A percentile compares a stretch with the other conserved stretches of the same genome.
These are phyloP conservation scores for Synanthedon myopaeformis DNA, from an alignment of 2,888 invertebrate species.

Conservation along the genomic window DNA sequence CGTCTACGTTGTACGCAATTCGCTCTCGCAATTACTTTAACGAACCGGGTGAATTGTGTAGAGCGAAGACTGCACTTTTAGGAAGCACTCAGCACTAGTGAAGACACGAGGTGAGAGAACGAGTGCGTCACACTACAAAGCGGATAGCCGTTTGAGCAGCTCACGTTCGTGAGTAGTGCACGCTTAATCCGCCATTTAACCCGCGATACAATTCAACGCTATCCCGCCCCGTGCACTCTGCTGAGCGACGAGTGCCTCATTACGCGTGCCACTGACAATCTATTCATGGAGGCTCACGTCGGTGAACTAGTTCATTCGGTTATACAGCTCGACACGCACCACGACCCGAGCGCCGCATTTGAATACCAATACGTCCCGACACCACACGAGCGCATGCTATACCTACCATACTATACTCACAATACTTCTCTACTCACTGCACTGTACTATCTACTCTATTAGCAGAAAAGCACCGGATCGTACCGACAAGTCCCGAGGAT, in stretches of 20 bases:
- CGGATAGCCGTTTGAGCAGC: constrained; percentile 14
- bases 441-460: constrained; percentile 61
- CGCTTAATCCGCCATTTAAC: background rate
- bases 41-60: constrained; percentile 24
- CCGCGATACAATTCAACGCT: background rate
- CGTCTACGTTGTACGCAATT: constrained; percentile 38
- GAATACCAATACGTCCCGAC: constrained; percentile 77
- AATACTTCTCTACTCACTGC: constrained; percentile 57
- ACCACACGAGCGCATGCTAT: constrained; percentile 68
- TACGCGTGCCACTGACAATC: background rate
- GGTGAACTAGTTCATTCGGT: constrained; percentile 13
- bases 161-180: constrained; percentile 3
- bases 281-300: background rate
- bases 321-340: constrained; percentile 44
- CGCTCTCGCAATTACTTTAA: constrained; percentile 2
- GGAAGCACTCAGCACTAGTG: constrained; percentile 68
- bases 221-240: background rate
- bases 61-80: constrained; percentile 53
- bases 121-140: constrained; percentile 49
- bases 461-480: constrained; percentile 58
- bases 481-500: constrained; percentile 53
- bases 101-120: constrained; percentile 69
- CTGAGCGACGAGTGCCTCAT: background rate
- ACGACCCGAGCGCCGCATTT: constrained; percentile 74
- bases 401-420: constrained; percentile 25